Evolutionary conservation across 2,797 vertebrate genomes (phyloP).

Genomic region (Pantherophis vulpinus): DNA sequence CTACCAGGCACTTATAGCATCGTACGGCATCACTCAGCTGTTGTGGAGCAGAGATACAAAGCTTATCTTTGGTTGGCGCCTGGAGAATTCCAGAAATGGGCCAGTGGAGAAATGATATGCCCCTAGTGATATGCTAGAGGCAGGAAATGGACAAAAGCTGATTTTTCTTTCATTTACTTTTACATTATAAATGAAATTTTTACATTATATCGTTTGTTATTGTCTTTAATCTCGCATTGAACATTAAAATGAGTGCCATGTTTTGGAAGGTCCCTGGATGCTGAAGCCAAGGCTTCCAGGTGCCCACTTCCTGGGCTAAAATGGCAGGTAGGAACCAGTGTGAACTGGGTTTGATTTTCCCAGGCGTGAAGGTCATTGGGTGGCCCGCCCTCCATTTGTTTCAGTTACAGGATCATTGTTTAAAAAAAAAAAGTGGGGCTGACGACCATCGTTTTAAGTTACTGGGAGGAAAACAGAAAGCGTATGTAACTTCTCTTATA

Average conservation of each 20-base stretch:
- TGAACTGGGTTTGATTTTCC: not conserved
- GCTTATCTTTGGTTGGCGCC: not conserved
- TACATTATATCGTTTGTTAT: not conserved
- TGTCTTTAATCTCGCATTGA: not conserved
- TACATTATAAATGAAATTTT: not conserved
- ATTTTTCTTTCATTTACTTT: not conserved
- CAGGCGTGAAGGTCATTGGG: not conserved
- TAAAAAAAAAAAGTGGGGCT: not conserved
- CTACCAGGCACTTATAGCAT: not conserved
- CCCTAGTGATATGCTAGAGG: not conserved
- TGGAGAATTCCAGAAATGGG: not conserved
- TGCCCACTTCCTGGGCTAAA: not conserved
- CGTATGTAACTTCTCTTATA: not conserved
- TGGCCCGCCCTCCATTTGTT: not conserved
- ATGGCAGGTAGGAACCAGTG: not conserved
- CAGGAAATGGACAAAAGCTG: not conserved
- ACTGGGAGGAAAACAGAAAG: not conserved
- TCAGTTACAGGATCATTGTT: not conserved
- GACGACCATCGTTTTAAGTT: not conserved
- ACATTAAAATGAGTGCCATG: not conserved
- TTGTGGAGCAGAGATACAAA: not conserved
- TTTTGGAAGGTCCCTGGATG: not conserved
- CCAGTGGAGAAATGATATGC: not conserved
- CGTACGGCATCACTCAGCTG: not conserved
- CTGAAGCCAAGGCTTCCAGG: not conserved